phyloP scores from a whole-genome alignment of 1,140 invertebrate species.

The Venustaconcha ellipsiformis region DNA sequence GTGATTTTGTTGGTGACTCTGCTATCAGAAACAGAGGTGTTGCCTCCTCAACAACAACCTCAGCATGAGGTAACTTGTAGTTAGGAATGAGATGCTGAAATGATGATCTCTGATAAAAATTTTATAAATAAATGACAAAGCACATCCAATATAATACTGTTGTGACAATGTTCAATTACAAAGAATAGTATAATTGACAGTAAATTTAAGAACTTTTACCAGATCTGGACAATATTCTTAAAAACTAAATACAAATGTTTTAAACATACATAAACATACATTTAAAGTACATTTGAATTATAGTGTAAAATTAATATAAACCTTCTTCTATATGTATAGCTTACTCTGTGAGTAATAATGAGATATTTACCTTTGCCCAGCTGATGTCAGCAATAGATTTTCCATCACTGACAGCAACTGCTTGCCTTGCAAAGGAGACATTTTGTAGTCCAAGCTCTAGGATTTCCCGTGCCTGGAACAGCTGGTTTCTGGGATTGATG shows the following conservation, averaged over 20 bases:
- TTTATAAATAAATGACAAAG: background rate
- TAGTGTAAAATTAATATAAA: too few species aligned
- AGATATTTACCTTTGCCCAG: slow-evolving; percentile 60
- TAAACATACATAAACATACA: too few species aligned
- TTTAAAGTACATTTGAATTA: too few species aligned
- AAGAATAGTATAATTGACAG: background rate
- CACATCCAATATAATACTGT: background rate
- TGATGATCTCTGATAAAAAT: background rate
- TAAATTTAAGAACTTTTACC: too few species aligned
- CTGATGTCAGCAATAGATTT: slow-evolving; percentile 63
- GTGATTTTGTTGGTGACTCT: too few species aligned
- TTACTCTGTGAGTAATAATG: too few species aligned
- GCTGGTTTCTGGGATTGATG: slow-evolving; percentile 42
- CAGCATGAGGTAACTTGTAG: too few species aligned
- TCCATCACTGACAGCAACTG: slow-evolving; percentile 62
- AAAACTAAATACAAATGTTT: too few species aligned
- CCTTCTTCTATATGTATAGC: too few species aligned
- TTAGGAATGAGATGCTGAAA: background rate
- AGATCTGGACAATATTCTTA: too few species aligned
- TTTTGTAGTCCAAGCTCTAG: slow-evolving; percentile 62
- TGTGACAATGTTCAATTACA: background rate
- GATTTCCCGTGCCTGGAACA: slow-evolving; percentile 59
- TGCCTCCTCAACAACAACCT: too few species aligned
- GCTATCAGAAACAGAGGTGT: too few species aligned
- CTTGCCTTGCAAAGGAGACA: slow-evolving; percentile 59